Evolutionary conservation across 2,113 vertebrate genomes (phyloP).

Genomic region (Epinephelus moara): DNA sequence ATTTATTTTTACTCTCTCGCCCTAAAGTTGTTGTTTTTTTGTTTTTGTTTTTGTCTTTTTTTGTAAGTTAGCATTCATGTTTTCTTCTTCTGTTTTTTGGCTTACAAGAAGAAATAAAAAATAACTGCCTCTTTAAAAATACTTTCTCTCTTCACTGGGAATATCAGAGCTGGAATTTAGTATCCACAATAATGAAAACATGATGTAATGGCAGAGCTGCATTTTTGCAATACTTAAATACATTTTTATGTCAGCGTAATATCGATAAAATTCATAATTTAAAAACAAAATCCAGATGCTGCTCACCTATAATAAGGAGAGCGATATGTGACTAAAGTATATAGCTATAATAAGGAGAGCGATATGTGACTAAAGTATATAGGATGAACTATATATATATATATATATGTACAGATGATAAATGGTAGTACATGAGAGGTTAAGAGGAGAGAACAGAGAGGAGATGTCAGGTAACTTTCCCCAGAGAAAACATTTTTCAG

Average conservation of each 20-base stretch:
- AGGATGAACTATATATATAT: background rate
- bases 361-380: background rate
- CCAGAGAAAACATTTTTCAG: background rate
- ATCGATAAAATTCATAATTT: background rate
- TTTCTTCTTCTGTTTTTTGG: background rate
- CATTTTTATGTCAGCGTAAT: background rate
- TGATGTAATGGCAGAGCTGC: background rate
- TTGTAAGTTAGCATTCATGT: background rate
- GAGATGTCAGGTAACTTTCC: background rate
- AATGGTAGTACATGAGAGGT: background rate
- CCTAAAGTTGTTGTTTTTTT: background rate
- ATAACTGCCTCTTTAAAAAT: background rate
- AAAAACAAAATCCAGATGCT: background rate
- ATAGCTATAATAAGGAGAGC: background rate
- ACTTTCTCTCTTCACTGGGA: background rate
- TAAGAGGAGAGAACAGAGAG: background rate
- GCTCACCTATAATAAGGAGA: background rate
- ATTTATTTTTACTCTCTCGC: background rate
- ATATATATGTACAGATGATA: background rate
- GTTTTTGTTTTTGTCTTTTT: background rate
- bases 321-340: background rate
- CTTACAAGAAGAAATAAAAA: background rate
- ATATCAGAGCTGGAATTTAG: background rate
- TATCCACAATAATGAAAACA: background rate
- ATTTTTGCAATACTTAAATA: background rate